Evolutionary conservation across 2,113 vertebrate species (phyloP).

Genomic region (Solenodon paradoxus): DNA sequence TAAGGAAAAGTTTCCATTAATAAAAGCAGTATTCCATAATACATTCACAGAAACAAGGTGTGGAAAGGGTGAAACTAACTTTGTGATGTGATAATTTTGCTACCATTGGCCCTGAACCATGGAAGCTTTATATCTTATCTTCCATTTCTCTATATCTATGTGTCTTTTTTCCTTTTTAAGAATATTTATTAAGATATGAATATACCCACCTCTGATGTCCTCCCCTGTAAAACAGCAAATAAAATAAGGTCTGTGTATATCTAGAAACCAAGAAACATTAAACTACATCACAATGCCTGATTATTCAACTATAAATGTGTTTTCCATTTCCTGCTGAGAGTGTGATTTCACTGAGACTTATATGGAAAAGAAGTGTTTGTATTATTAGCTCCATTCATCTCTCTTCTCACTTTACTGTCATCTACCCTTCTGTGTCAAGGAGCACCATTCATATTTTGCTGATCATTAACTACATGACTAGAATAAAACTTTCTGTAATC

Average conservation of each 20-base stretch:
- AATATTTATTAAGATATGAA: background rate
- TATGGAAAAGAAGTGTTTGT: background rate
- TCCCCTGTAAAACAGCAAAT: background rate
- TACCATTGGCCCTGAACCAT: background rate
- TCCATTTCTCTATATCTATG: background rate
- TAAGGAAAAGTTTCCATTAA: background rate
- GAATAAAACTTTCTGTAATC: background rate
- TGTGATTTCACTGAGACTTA: background rate
- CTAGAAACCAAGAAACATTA: background rate
- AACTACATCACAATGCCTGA: background rate
- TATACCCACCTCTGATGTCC: background rate
- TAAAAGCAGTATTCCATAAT: background rate
- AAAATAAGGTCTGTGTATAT: background rate
- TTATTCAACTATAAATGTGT: background rate
- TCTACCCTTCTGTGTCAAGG: fast-evolving
- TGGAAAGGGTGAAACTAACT: background rate
- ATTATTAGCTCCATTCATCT: background rate
- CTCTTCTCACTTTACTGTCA: background rate
- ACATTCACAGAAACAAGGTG: background rate
- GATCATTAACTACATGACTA: background rate
- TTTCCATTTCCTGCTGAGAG: background rate
- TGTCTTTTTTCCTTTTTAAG: background rate
- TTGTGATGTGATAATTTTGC: background rate
- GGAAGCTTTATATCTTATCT: background rate
- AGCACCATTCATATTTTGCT: background rate